phyloP scores from a whole-genome alignment of 1,140 invertebrate species.

The Diuraphis noxia region DNA sequence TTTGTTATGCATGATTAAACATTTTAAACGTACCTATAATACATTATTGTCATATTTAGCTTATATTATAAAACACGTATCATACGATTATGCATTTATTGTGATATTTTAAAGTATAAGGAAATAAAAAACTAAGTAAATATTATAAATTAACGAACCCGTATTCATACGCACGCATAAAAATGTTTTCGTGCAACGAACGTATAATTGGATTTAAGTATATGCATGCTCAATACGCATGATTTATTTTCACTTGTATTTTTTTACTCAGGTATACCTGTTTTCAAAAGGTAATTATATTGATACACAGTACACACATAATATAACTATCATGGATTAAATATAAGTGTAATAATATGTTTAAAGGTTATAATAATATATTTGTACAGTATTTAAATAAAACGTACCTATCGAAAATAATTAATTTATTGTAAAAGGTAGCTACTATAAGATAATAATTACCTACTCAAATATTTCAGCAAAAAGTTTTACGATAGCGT shows the following conservation, averaged over 20 bases:
- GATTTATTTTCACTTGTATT: background rate
- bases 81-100: background rate
- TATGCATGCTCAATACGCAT: background rate
- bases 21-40: too few species aligned
- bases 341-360: background rate
- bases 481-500: background rate
- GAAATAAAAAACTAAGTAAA: background rate
- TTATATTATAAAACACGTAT: too few species aligned
- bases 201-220: background rate
- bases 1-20: background rate
- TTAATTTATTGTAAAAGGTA: background rate
- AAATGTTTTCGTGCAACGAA: background rate
- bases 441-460: background rate
- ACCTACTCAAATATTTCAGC: background rate
- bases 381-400: background rate
- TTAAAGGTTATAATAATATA: background rate
- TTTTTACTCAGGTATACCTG: background rate
- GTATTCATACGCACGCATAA: background rate
- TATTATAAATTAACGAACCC: background rate
- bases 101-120: too few species aligned
- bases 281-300: background rate
- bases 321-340: background rate
- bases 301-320: too few species aligned
- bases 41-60: background rate
- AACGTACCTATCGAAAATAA: background rate